These are phyloP conservation scores for Artibeus lituratus DNA, from an alignment of 2,797 vertebrate genomes.

Conservation along the genomic window DNA sequence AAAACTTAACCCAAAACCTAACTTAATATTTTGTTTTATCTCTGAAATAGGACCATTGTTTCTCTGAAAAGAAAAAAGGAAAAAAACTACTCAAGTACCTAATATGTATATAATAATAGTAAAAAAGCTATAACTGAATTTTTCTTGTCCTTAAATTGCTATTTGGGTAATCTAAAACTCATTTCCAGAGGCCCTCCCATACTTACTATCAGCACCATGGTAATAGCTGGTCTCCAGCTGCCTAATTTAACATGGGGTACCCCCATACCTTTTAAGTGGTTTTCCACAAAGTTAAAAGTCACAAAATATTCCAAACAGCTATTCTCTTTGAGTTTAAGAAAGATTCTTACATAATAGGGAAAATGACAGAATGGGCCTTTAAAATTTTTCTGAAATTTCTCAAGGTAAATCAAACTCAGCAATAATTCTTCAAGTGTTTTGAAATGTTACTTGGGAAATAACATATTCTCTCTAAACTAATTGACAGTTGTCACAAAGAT, in stretches of 20 bases:
- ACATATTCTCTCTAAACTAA: conserved; percentile 51
- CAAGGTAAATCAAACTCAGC: conserved; percentile 43
- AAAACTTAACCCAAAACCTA: conserved; percentile 47
- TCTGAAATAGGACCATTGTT: conserved; percentile 69
- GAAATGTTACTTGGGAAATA: conserved; percentile 40
- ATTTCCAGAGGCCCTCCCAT: conserved; percentile 54
- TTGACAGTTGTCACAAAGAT: conserved; percentile 61
- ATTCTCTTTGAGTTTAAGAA: conserved; percentile 70
- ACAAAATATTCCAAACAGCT: conserved; percentile 29
- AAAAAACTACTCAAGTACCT: not conserved
- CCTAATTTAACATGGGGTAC: conserved; percentile 58
- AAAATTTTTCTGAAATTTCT: conserved; percentile 60
- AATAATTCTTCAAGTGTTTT: conserved; percentile 41
- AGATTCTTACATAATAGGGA: not conserved
- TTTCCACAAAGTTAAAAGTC: conserved; percentile 70
- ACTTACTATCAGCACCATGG: conserved; percentile 54
- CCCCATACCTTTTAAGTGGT: conserved; percentile 63
- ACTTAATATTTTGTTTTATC: conserved; percentile 57
- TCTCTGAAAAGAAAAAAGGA: not conserved
- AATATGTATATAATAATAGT: not conserved
- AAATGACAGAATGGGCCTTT: conserved; percentile 10
- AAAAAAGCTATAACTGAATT: not conserved
- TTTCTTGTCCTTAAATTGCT: conserved; percentile 20
- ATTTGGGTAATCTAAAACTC: conserved; percentile 31
- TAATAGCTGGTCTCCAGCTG: conserved; percentile 61